Evolutionary conservation across 2,113 vertebrate genomes (phyloP).

Genomic region (Columbina picui): DNA sequence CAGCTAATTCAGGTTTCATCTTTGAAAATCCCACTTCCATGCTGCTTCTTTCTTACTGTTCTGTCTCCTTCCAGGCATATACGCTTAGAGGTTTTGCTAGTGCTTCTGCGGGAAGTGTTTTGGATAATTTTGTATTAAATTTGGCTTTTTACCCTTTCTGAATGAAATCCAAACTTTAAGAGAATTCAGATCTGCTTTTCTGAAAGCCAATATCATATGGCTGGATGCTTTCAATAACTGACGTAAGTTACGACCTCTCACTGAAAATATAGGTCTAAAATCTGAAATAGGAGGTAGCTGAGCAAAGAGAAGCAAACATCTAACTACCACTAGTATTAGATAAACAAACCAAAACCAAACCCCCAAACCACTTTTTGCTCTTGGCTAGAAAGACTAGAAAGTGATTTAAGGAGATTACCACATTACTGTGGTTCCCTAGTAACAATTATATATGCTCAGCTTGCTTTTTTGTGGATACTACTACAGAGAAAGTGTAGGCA

Average conservation of each 20-base stretch:
- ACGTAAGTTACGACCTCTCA: not conserved
- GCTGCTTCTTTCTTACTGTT: not conserved
- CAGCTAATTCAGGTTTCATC: not conserved
- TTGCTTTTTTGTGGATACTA: not conserved
- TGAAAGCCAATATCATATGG: not conserved
- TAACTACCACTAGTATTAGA: not conserved
- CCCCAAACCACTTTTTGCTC: not conserved
- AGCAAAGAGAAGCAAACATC: not conserved
- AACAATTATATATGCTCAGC: not conserved
- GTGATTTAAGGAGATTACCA: not conserved
- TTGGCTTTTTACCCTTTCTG: not conserved
- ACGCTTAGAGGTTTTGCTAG: not conserved
- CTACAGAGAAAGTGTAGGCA: not conserved
- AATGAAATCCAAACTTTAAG: conserved; percentile 4
- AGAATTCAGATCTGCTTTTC: not conserved
- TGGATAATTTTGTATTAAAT: not conserved
- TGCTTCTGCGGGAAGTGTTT: not conserved
- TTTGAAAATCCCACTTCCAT: not conserved
- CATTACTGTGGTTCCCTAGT: not conserved
- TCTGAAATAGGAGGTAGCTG: not conserved
- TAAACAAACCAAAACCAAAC: not conserved
- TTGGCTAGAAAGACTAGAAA: not conserved
- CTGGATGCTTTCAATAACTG: not conserved
- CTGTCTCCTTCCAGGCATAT: not conserved
- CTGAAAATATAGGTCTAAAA: not conserved